Base-by-base conservation (phyloP, 2,888 invertebrate genomes). In the Enchytraeus crypticus region DNA sequence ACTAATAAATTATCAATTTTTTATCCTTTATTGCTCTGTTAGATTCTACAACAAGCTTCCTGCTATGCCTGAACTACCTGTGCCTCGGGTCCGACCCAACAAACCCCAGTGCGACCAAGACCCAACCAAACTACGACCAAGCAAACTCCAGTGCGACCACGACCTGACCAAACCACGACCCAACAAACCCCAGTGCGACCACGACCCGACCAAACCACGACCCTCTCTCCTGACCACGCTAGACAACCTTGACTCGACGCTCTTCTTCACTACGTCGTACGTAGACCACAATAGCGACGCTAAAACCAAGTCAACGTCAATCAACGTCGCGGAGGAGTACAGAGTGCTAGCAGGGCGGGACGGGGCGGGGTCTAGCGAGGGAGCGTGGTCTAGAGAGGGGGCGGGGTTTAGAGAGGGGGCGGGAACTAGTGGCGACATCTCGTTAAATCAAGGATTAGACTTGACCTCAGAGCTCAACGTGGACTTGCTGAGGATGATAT, bases 401-500 rank as follows among this genome's bases (percentile, higher is more conserved):
- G 53, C 38, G 11, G 3, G 4, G 18, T 5, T 8, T 8, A n/a
- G 26, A 2, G 29, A 21, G 5, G 5, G 33, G 8, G 43, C 49
- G 11, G 63, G 63, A 47, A n/a, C n/a, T n/a, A n/a, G n/a, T n/a
- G n/a, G n/a, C n/a, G n/a, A n/a, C n/a, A n/a, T n/a, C n/a, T n/a
- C n/a, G n/a, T n/a, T n/a, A n/a, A n/a, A n/a, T n/a, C 55, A 57
- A 1, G 32, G 60, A n/a, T 30, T 51, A 43, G 57, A 60, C 29
- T 63, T 64, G 51, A 8, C 64, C 23, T 26, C n/a, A 3, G 53
- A 45, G 33, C 23, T 62, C 3, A 60, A 62, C 58, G 61, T 57
- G 23, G 59, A 62, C 4, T 32, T 67, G 18, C 62, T 67, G 49
- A 56, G 66, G 27, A 60, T 66, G 18, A 27, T 67, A n/a, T 67